Conservation (phyloP, 2,113 vertebrate genomes). For the Tachysurus fulvidraco region DNA sequence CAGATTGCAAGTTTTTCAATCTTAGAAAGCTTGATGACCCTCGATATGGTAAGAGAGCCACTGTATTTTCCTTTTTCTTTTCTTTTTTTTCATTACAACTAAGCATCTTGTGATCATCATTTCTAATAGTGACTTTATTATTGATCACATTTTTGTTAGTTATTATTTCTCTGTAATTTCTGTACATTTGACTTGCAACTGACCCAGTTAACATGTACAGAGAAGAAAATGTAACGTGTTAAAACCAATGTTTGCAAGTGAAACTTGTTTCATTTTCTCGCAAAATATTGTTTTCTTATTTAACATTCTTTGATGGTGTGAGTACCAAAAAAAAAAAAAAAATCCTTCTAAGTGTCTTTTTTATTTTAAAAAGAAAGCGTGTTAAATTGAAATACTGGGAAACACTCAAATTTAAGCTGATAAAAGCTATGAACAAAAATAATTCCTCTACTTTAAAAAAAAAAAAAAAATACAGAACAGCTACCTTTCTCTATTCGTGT, state of each 20-base stretch:
- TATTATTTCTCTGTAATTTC: neutral
- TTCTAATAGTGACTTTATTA: neutral
- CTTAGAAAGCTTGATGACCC: conserved; percentile 81
- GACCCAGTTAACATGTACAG: neutral
- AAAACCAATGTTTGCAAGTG: neutral
- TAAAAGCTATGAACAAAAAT: neutral
- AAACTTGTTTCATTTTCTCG: neutral
- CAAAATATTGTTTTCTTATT: neutral
- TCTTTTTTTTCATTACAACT: neutral
- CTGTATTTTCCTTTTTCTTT: neutral
- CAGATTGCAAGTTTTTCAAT: conserved; percentile 86
- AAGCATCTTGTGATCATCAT: neutral
- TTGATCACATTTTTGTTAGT: neutral
- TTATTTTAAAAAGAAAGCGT: neutral
- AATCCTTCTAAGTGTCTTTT: no score
- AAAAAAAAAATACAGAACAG: conserved; percentile 73
- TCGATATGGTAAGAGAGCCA: conserved; percentile 81
- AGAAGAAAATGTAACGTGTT: neutral
- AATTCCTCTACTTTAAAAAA: neutral
- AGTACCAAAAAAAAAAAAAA: neutral
- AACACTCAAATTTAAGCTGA: neutral
- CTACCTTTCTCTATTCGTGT: conserved; percentile 92
- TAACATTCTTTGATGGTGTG: neutral
- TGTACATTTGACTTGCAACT: neutral
- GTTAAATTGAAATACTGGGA: neutral